phyloP scores from a whole-genome alignment of 92 coral and sea anemone genomes.

The Zoanthus solanderi region DNA sequence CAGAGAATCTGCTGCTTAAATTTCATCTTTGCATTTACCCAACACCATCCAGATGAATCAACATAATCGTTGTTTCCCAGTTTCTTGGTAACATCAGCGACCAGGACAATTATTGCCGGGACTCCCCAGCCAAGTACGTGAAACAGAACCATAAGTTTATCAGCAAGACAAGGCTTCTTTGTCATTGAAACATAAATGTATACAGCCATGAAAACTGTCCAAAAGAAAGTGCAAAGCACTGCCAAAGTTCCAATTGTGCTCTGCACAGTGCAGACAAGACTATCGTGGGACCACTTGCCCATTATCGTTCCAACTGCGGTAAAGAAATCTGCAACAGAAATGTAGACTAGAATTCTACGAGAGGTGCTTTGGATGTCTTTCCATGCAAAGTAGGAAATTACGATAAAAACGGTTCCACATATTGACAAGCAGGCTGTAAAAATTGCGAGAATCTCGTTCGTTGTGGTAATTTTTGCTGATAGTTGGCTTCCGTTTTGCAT shows the following conservation, averaged over 20 bases:
- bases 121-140: slow-evolving; percentile 83
- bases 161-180: slow-evolving; percentile 63
- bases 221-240: slow-evolving; percentile 89
- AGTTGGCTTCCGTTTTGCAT: slow-evolving; percentile 11
- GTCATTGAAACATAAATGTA: slow-evolving; percentile 76
- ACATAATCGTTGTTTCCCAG: slow-evolving; percentile 75
- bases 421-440: slow-evolving; percentile 70
- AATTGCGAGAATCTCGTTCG: slow-evolving; percentile 59
- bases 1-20: slow-evolving; percentile 48
- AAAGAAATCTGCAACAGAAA: slow-evolving; percentile 91
- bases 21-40: slow-evolving; percentile 55
- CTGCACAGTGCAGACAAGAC: slow-evolving; percentile 59
- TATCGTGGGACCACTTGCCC: not conserved
- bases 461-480: not conserved
- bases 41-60: slow-evolving; percentile 87
- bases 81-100: slow-evolving; percentile 52
- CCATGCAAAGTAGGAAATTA: slow-evolving; percentile 87
- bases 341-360: slow-evolving; percentile 85
- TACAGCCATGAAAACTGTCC: slow-evolving; percentile 88
- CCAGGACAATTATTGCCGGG: slow-evolving; percentile 69
- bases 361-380: slow-evolving; percentile 84
- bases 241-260: slow-evolving; percentile 86
- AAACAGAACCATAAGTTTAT: slow-evolving; percentile 67
- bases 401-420: slow-evolving; percentile 75
- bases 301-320: slow-evolving; percentile 67